Percentiles rank a stretch among this genome's conserved stretches.
These are phyloP conservation scores for Sinelater perroti DNA, from an alignment of 2,888 invertebrate species.

Conservation along the genomic window DNA sequence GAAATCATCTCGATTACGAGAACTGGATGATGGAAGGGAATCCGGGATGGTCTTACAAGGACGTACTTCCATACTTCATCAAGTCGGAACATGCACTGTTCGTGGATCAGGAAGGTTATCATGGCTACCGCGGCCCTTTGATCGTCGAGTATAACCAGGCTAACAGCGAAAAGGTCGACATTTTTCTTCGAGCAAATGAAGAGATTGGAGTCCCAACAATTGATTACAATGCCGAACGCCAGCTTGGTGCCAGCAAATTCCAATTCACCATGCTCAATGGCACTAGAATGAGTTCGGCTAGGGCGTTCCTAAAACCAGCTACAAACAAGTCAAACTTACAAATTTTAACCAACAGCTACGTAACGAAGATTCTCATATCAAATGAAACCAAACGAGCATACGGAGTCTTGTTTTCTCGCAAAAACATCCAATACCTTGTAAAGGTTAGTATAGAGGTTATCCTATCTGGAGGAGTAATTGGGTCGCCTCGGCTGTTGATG, in stretches of 20 bases:
- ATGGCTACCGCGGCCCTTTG: constrained; percentile 12
- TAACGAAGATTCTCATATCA: constrained; percentile 66
- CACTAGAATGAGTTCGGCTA: constrained; percentile 66
- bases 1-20: constrained; percentile 82
- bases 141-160: constrained; percentile 20
- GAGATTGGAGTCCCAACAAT: constrained; percentile 66
- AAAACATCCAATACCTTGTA: constrained; percentile 60
- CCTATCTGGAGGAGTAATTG: constrained; percentile 79
- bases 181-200: constrained; percentile 67
- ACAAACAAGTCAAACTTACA: constrained; percentile 65
- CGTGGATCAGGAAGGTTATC: constrained; percentile 7
- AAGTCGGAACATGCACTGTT: constrained; percentile 11
- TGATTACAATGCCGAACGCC: constrained; percentile 70
- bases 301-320: constrained; percentile 67
- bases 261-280: constrained; percentile 70
- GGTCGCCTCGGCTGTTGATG: constrained; percentile 55
- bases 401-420: constrained; percentile 66
- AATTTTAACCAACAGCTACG: constrained; percentile 65
- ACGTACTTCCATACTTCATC: constrained; percentile 63
- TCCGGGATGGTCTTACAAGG: constrained; percentile 69
- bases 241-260: constrained; percentile 69
- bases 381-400: constrained; percentile 62
- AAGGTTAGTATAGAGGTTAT: constrained; percentile 74
- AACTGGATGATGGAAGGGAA: constrained; percentile 76
- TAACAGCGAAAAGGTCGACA: neutral